phyloP scores from a whole-genome alignment of 1,140 invertebrate genomes.

The Brachionus plicatilis region DNA sequence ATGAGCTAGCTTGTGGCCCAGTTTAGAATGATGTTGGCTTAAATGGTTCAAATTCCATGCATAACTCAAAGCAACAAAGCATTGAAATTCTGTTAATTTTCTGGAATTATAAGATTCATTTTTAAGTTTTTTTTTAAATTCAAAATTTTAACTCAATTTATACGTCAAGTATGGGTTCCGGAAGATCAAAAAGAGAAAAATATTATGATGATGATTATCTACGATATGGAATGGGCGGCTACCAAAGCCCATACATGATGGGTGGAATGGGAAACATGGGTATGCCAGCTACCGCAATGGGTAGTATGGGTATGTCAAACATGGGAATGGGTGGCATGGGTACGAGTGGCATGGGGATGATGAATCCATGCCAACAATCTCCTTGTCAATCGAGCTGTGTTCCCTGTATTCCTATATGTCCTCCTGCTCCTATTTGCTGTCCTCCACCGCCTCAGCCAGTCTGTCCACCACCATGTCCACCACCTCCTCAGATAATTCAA shows the following conservation, averaged over 20 bases:
- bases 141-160: neutral
- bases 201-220: neutral
- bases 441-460: neutral
- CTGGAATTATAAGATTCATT: neutral
- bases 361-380: neutral
- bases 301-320: neutral
- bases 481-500: neutral
- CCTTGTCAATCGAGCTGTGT: neutral
- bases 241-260: neutral
- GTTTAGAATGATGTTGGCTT: neutral
- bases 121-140: neutral
- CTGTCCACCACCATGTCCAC: neutral
- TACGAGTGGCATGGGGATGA: neutral
- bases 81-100: conserved; percentile 15
- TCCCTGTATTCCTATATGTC: conserved; percentile 6
- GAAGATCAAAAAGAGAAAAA: neutral
- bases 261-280: neutral
- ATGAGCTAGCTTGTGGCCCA: neutral
- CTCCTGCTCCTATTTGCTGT: neutral
- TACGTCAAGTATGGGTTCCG: neutral
- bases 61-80: neutral
- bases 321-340: neutral
- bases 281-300: neutral
- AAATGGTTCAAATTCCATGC: neutral
- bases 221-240: neutral